These are phyloP conservation scores for cat (Felis catus) DNA, from an alignment of 2,113 vertebrate genomes.

Conservation along the genomic window F.catus_Fca126_mat1.0 CM031414.1:62676501-62677000, in stretches of 20 bases:
- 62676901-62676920: background rate
- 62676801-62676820: fast-evolving
- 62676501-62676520: background rate
- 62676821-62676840: background rate
- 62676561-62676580: background rate
- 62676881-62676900: background rate
- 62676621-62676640: background rate
- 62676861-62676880: background rate
- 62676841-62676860: background rate
- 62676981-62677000: background rate
- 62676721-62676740: background rate
- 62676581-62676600: background rate
- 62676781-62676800: background rate
- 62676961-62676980: fast-evolving
- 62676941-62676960: no score
- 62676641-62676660: background rate
- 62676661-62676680: background rate
- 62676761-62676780: background rate
- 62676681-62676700: background rate
- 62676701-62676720: background rate
- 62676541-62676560: background rate
- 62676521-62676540: background rate
- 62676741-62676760: background rate
- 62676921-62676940: background rate
- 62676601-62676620: background rate